phyloP scores from a whole-genome alignment of 92 coral and sea anemone species.

The Ricordea florida region DNA sequence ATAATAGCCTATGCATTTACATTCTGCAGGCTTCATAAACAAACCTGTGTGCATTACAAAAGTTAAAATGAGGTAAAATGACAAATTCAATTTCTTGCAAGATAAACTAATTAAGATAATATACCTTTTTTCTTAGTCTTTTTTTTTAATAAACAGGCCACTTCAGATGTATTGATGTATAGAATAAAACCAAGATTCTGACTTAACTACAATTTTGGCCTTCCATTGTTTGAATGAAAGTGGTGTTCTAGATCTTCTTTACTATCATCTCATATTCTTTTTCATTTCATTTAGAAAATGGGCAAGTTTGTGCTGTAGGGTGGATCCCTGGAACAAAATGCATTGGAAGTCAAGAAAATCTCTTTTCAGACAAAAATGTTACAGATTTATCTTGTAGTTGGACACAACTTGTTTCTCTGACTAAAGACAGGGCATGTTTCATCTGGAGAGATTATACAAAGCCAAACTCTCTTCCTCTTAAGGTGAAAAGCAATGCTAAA shows the following conservation, averaged over 20 bases:
- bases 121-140: too few relatives aligned
- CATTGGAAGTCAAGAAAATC: conserved; percentile 25
- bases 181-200: too few relatives aligned
- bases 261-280: background rate
- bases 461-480: conserved; percentile 13
- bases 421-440: conserved; percentile 46
- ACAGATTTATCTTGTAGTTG: conserved; percentile 53
- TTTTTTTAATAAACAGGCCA: too few relatives aligned
- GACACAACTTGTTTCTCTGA: conserved; percentile 57
- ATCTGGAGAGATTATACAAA: conserved; percentile 61
- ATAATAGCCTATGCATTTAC: too few relatives aligned
- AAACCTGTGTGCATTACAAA: too few relatives aligned
- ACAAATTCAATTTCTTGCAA: too few relatives aligned
- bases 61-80: too few relatives aligned
- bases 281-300: conserved; percentile 47
- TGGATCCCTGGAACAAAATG: conserved; percentile 57
- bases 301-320: conserved; percentile 45
- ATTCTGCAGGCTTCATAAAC: too few relatives aligned
- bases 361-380: conserved; percentile 47
- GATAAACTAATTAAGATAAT: too few relatives aligned
- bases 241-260: background rate
- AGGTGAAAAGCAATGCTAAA: conserved; percentile 4
- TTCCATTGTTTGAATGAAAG: too few relatives aligned
- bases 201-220: too few relatives aligned
- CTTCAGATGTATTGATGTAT: too few relatives aligned